These are phyloP conservation scores for Anas capensis DNA, from an alignment of 2,797 vertebrate species.

Conservation along the genomic window DNA sequence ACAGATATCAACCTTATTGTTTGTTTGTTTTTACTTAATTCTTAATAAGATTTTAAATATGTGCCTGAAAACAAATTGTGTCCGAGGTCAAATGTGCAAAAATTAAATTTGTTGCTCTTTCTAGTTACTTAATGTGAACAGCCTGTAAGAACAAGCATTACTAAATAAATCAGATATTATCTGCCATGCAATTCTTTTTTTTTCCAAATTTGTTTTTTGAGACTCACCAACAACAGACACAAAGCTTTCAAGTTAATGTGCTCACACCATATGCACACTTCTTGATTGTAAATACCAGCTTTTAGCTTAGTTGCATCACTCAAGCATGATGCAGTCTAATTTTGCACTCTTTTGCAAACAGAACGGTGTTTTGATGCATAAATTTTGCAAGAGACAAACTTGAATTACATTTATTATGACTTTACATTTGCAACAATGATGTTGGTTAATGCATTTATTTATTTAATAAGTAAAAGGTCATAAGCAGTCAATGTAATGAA, in stretches of 20 bases:
- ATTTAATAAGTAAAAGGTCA: not conserved
- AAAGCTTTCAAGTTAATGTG: not conserved
- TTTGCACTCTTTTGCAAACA: not conserved
- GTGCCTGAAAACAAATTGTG: not conserved
- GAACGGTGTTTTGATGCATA: not conserved
- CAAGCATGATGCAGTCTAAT: not conserved
- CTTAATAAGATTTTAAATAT: not conserved
- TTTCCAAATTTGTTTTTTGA: not conserved
- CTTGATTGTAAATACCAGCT: not conserved
- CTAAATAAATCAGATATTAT: not conserved
- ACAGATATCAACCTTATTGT: not conserved
- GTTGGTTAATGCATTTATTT: not conserved
- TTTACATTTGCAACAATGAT: not conserved
- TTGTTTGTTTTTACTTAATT: not conserved
- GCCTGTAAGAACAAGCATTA: not conserved
- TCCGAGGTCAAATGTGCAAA: not conserved
- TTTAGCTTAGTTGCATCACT: not conserved
- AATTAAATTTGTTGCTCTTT: not conserved
- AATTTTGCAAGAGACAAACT: not conserved
- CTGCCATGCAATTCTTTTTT: not conserved
- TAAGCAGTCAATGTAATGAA: not conserved
- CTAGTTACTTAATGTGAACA: not conserved
- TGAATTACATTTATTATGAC: not conserved
- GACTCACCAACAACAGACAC: not conserved
- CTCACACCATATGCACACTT: not conserved